These are phyloP conservation scores for Percina caprodes DNA, from an alignment of 2,113 vertebrate genomes.

Conservation along the genomic window DNA sequence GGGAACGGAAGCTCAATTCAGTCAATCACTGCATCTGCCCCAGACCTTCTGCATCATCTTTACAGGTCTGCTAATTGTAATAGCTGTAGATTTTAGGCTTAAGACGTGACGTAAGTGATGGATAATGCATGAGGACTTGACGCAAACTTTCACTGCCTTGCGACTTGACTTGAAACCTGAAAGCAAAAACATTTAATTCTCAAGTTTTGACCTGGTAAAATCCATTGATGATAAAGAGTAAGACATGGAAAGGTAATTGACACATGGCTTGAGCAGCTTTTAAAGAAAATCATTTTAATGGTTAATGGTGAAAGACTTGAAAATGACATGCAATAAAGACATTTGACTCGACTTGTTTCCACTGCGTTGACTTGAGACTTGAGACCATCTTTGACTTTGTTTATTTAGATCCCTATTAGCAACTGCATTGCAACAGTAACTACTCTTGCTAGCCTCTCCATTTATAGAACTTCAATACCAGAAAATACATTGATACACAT, in stretches of 20 bases:
- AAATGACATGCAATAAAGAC: neutral
- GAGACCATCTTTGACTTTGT: too few relatives aligned
- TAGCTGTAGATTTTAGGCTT: neutral
- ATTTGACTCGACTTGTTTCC: neutral
- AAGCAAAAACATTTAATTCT: neutral
- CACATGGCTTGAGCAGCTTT: neutral
- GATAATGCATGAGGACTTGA: neutral
- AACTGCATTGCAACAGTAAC: too few relatives aligned
- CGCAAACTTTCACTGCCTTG: neutral
- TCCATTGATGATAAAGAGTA: too few relatives aligned
- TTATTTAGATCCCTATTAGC: too few relatives aligned
- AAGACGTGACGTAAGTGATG: neutral
- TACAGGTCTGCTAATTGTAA: neutral
- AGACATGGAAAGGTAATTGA: neutral
- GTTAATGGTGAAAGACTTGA: neutral
- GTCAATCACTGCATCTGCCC: neutral
- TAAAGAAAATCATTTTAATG: neutral
- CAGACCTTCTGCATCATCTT: neutral
- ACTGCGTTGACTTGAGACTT: neutral
- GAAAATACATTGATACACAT: too few relatives aligned
- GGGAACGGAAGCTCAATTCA: neutral
- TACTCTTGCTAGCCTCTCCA: too few relatives aligned
- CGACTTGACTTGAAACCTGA: neutral
- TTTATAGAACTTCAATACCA: too few relatives aligned
- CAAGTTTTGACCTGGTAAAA: neutral